Conservation (phyloP, 2,888 invertebrate genomes). For the Colletes collaris region DNA sequence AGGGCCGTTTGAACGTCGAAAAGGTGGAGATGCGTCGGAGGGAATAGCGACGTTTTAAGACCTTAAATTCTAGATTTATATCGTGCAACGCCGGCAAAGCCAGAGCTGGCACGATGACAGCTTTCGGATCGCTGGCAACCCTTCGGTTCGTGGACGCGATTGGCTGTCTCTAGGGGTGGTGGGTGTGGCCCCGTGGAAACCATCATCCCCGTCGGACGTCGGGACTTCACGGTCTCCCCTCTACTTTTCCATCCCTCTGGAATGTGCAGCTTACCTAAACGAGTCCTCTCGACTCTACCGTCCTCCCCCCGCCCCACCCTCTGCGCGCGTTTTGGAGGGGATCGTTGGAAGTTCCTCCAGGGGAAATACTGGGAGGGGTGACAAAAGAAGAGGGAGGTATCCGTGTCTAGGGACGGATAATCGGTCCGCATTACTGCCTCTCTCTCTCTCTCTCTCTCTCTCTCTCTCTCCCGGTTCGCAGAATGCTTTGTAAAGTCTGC, state of each 20-base stretch:
- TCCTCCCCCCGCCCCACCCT: slow-evolving; percentile 11
- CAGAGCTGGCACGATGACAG: slow-evolving; percentile 66
- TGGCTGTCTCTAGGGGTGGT: slow-evolving; percentile 72
- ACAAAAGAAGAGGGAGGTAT: slow-evolving; percentile 57
- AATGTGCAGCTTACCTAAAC: slow-evolving; percentile 71
- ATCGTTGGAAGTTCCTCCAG: slow-evolving; percentile 40
- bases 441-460: slow-evolving; percentile 19
- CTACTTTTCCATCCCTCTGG: slow-evolving; percentile 72
- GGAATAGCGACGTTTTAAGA: slow-evolving; percentile 65
- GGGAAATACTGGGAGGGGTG: slow-evolving; percentile 51
- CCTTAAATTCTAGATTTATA: slow-evolving; percentile 70
- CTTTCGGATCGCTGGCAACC: slow-evolving; percentile 70
- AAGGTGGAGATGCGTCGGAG: slow-evolving; percentile 44
- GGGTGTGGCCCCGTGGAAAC: slow-evolving; percentile 71
- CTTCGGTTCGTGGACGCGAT: slow-evolving; percentile 63
- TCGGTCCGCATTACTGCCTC: slow-evolving; percentile 75
- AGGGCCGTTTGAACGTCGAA: slow-evolving; percentile 51
- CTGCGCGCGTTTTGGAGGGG: slow-evolving; percentile 47
- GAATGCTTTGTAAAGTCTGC: slow-evolving; percentile 42
- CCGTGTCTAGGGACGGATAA: slow-evolving; percentile 77
- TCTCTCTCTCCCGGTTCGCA: slow-evolving; percentile 5
- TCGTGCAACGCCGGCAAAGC: slow-evolving; percentile 61
- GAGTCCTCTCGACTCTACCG: slow-evolving; percentile 63
- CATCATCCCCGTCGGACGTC: slow-evolving; percentile 67
- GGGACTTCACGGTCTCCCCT: slow-evolving; percentile 68